Conservation (phyloP, 2,113 vertebrate genomes). For the Tachysurus fulvidraco region DNA sequence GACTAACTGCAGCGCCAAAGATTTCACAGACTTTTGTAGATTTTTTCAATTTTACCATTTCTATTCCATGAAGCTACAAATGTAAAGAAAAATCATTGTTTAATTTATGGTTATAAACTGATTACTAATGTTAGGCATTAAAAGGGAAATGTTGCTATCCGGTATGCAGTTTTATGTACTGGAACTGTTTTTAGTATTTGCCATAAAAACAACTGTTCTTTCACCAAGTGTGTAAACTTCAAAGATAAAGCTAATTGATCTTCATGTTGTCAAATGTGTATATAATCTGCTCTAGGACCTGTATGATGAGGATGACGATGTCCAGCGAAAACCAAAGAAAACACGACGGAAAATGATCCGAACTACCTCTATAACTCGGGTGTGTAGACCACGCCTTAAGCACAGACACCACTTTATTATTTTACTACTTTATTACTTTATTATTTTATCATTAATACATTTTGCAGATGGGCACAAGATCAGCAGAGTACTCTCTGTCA, state of each 20-base stretch:
- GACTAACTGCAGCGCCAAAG: background rate
- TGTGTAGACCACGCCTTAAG: slow-evolving; percentile 37
- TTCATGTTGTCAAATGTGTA: background rate
- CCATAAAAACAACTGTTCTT: background rate
- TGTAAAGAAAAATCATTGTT: background rate
- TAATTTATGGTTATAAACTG: background rate
- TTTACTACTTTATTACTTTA: too few species aligned
- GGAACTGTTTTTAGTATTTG: background rate
- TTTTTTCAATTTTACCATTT: background rate
- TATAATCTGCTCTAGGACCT: slow-evolving; percentile 57
- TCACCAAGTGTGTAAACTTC: background rate
- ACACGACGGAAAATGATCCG: slow-evolving; percentile 65
- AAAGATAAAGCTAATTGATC: background rate
- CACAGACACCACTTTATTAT: slow-evolving; percentile 5
- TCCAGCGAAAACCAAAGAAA: slow-evolving; percentile 67
- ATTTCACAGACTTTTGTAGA: background rate
- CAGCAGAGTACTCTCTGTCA: background rate
- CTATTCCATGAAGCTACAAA: background rate
- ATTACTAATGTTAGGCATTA: background rate
- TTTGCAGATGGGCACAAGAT: background rate
- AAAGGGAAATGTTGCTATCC: background rate
- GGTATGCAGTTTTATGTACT: background rate
- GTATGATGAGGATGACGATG: slow-evolving; percentile 69
- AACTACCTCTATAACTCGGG: slow-evolving; percentile 65
- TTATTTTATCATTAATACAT: background rate